Percentiles rank a stretch among this genome's conserved stretches.
Conservation (phyloP, 2,888 invertebrate genomes). For the Hybos culiciformis region DNA sequence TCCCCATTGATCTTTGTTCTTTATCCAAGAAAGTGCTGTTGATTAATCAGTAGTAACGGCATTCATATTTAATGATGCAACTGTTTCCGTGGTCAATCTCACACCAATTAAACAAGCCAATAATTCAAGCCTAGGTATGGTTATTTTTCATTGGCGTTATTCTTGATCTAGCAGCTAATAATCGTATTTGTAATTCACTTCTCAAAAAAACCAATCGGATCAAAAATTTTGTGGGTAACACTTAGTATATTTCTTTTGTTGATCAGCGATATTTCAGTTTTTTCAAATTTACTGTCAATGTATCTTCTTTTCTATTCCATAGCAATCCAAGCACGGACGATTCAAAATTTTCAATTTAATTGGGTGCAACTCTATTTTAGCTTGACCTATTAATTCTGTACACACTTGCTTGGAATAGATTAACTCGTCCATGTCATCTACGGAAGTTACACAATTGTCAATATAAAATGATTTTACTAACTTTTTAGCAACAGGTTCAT, state of each 20-base stretch:
- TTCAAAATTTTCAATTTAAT: too few species aligned
- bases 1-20: slow-evolving; percentile 22
- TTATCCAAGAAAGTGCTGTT: slow-evolving; percentile 25
- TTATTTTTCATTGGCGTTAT: slow-evolving; percentile 18
- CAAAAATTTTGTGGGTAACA: too few species aligned
- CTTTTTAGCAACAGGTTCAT: too few species aligned
- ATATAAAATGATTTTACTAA: slow-evolving; percentile 1
- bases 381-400: not conserved
- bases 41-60: slow-evolving; percentile 18
- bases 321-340: too few species aligned
- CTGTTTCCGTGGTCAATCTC: slow-evolving; percentile 12
- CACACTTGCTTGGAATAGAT: not conserved
- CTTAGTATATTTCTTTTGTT: too few species aligned
- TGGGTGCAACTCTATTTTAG: not conserved
- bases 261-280: too few species aligned
- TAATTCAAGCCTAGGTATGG: slow-evolving; percentile 23
- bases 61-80: slow-evolving; percentile 7
- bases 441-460: slow-evolving; percentile 2
- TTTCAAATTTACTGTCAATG: too few species aligned
- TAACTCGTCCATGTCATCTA: not conserved
- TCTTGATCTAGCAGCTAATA: slow-evolving; percentile 19
- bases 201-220: not conserved
- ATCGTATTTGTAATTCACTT: slow-evolving; percentile 12
- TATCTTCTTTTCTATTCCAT: too few species aligned
- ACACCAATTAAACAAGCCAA: slow-evolving; percentile 19